Base-by-base conservation (phyloP, 2,797 vertebrate species). In the Hoplostethus atlanticus region DNA sequence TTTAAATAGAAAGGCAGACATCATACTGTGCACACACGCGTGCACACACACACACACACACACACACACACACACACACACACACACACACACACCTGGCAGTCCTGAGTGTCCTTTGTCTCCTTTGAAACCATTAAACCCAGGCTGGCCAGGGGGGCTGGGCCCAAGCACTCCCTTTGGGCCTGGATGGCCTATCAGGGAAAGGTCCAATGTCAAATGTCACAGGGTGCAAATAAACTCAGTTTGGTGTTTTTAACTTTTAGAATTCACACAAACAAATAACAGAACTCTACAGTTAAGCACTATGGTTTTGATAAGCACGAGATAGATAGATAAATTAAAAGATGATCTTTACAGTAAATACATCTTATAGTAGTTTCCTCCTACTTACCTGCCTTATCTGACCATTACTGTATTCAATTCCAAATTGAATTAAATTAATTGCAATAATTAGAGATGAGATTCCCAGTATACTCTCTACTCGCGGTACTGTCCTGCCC, bases 51-150 rank as follows among this genome's bases (percentile, higher is more conserved):
- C 21, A 21, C 48, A 44, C 4, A 4, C n/a, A 54, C 16, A 61
- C 61, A 34, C 42, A 44, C 34, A 36, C 21, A 21, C 21, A 21
- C 21, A 21, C 21, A 21, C 48, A 44, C 4, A 4, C n/a, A 54
- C 16, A 61, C 61, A 34, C 42, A 44, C 34, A 36, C 48, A 74
- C 80, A 68, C 44, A 98, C 97, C 97, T 94, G 94, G 91, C 0
- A 93, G 82, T 44, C 97, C 97, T 61, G 93, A 85, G n/a, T 70
- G 88, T 71, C 97, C 97, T 83, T 93, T 93, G 17, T 96, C 94
- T 67, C 97, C 97, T 92, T 96, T 97, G 28, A 44, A 84, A 63
- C 97, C 97, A 58, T 94, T 91, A 90, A 96, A 96, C 31, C 97
- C 97, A 55, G 94, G 93, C 8, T 83, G 92, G 15, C 97, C 97